Evolutionary conservation across 2,113 vertebrate genomes (phyloP).

Genomic region (Cercopithecus mona): DNA sequence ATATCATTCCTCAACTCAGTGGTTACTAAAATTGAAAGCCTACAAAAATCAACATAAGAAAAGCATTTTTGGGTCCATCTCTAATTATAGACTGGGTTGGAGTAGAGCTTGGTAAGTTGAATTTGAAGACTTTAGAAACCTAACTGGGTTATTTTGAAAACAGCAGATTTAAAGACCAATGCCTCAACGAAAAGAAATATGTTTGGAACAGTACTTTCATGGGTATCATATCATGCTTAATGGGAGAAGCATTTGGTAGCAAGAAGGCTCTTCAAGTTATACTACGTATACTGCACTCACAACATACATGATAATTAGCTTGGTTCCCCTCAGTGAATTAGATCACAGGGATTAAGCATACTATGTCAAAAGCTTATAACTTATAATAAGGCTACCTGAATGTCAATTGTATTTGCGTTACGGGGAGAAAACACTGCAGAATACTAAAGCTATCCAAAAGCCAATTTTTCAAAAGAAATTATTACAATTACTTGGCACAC

Average conservation of each 20-base stretch:
- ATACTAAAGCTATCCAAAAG: not conserved
- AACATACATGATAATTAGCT: not conserved
- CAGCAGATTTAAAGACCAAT: not conserved
- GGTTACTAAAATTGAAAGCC: not conserved
- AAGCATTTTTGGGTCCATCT: not conserved
- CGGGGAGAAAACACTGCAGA: not conserved
- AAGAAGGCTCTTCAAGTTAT: not conserved
- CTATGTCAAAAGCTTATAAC: not conserved
- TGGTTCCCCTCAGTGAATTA: not conserved
- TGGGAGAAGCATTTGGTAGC: not conserved
- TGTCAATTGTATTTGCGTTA: not conserved
- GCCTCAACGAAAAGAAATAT: not conserved
- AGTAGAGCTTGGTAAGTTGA: not conserved
- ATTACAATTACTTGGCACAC: not conserved
- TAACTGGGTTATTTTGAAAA: not conserved
- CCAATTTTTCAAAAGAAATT: not conserved
- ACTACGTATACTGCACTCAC: too few relatives aligned
- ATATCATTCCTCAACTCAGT: not conserved
- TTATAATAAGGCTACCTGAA: not conserved
- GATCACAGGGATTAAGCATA: not conserved
- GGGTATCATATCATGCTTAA: not conserved
- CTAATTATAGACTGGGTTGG: not conserved
- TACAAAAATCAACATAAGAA: not conserved
- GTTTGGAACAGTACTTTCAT: not conserved
- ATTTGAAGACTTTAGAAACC: not conserved